phyloP scores from a whole-genome alignment of 37 sponge, comb jelly and placozoan species.

The Cladorhizidae sp. region DNA sequence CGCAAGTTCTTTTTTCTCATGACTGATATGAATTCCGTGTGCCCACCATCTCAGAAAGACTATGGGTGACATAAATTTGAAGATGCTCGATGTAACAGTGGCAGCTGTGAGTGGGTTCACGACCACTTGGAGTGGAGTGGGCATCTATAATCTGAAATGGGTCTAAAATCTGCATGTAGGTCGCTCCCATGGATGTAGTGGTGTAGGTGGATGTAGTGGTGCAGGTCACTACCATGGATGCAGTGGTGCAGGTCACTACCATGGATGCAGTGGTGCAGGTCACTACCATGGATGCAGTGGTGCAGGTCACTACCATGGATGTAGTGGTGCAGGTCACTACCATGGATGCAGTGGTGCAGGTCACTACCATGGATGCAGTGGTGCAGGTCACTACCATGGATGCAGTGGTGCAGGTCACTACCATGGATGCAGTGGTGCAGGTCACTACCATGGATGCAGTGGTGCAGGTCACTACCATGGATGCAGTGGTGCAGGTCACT shows the following conservation, averaged over 20 bases:
- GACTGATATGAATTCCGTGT: not conserved
- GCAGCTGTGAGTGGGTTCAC: not conserved
- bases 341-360: not conserved
- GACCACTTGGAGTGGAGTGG: not conserved
- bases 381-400: not conserved
- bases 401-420: not conserved
- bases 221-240: not conserved
- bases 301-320: not conserved
- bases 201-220: too few species aligned
- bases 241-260: not conserved
- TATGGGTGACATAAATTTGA: not conserved
- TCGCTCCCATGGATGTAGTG: not conserved
- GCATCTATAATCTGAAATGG: not conserved
- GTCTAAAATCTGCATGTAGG: not conserved
- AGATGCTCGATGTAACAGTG: not conserved
- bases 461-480: not conserved
- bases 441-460: not conserved
- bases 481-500: not conserved
- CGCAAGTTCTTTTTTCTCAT: not conserved
- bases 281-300: not conserved
- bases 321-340: not conserved
- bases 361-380: not conserved
- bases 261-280: not conserved
- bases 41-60: not conserved
- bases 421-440: not conserved